A percentile compares a stretch with the other conserved stretches of the same genome.
These are phyloP conservation scores for Pinna nobilis DNA, from an alignment of 1,140 invertebrate genomes.

Conservation along the genomic window DNA sequence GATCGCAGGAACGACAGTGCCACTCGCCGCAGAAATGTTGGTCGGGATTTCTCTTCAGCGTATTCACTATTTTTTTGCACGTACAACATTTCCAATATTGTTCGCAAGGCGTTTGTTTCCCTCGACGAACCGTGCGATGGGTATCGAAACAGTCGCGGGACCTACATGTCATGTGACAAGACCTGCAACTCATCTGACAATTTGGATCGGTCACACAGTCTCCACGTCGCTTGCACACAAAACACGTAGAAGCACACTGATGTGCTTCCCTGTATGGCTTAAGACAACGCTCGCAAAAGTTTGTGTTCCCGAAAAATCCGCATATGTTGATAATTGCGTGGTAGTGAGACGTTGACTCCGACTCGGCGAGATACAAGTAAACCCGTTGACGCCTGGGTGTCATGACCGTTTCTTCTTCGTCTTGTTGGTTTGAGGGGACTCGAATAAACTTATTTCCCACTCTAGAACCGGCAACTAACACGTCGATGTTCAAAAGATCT, in stretches of 20 bases:
- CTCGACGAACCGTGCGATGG: not conserved
- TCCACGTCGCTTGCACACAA: not conserved
- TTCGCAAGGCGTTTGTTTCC: not conserved
- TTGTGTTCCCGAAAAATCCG: slow-evolving; percentile 10
- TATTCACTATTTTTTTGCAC: slow-evolving; percentile 13
- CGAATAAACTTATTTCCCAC: slow-evolving; percentile 14
- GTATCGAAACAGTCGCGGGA: slow-evolving; percentile 14
- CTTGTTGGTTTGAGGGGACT: slow-evolving; percentile 2
- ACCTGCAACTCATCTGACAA: not conserved
- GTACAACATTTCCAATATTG: slow-evolving; percentile 2
- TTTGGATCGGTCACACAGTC: not conserved
- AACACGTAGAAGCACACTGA: slow-evolving; percentile 1
- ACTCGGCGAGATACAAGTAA: not conserved
- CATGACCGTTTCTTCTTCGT: not conserved
- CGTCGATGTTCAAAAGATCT: slow-evolving; percentile 4
- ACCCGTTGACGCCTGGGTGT: not conserved
- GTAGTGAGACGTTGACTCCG: not conserved
- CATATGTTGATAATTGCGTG: slow-evolving; percentile 13
- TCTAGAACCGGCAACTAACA: not conserved
- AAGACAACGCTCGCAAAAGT: slow-evolving; percentile 25
- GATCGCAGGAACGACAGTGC: not conserved
- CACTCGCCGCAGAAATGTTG: slow-evolving; percentile 14
- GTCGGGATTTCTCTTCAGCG: not conserved
- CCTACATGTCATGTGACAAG: slow-evolving; percentile 8
- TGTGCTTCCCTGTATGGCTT: not conserved